A percentile compares a stretch with the other conserved stretches of the same genome.
Evolutionary conservation across 2,888 invertebrate genomes (phyloP).

Genomic region (Mamestra brassicae): DNA sequence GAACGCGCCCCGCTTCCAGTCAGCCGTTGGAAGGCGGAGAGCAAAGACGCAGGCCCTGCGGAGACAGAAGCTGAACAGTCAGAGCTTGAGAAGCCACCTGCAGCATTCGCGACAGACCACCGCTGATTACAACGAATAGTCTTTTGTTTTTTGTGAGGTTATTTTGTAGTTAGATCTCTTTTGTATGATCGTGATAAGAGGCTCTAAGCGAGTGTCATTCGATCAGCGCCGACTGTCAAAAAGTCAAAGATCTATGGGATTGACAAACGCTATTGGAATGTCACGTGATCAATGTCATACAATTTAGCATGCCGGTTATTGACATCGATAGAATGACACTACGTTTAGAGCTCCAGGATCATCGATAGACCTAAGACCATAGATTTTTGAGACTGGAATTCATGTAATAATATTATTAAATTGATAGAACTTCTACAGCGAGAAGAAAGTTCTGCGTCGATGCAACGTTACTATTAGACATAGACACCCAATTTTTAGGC

Average conservation of each 20-base stretch:
- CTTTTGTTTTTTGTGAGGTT: not conserved
- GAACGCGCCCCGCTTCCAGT: conserved; percentile 68
- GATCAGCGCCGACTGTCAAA: too few species aligned
- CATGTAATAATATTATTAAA: not conserved
- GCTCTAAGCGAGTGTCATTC: not conserved
- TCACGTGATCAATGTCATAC: not conserved
- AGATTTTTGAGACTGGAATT: not conserved
- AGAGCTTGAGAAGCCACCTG: conserved; percentile 79
- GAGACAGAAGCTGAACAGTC: conserved; percentile 79
- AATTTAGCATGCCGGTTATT: not conserved
- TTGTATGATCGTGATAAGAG: not conserved
- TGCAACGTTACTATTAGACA: not conserved
- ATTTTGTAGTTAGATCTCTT: not conserved
- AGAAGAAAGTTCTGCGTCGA: not conserved
- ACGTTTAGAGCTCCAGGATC: not conserved
- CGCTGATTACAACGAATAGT: conserved; percentile 41
- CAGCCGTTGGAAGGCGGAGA: conserved; percentile 73
- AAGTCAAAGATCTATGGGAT: not conserved
- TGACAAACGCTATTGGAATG: not conserved
- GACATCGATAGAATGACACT: not conserved
- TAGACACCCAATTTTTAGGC: not conserved
- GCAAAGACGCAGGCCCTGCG: conserved; percentile 78
- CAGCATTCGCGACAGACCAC: conserved; percentile 71
- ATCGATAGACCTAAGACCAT: not conserved
- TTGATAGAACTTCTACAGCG: not conserved